Evolutionary conservation across 1,140 invertebrate genomes (phyloP), one percentile per base, ranked within the genome.

Genomic region (Radopholus similis): DNA sequence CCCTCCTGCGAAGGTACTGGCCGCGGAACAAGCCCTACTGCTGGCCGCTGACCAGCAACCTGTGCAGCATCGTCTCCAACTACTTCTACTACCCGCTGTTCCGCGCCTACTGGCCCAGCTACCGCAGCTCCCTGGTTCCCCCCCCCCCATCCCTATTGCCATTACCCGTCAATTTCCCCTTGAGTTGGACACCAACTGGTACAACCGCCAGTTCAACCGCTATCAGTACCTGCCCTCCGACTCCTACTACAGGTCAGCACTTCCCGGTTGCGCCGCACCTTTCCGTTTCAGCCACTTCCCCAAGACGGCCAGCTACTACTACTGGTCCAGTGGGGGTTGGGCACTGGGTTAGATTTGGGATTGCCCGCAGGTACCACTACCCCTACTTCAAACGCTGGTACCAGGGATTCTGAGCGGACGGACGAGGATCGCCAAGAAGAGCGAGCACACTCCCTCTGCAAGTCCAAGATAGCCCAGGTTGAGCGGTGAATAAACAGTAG

Each of bases 131-230:
- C 28, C n/a, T 60, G 58, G 58, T 60, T 15, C 2, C 8, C 11
- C 3, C 23, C 28, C 28, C 26, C 18, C 47, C 28, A n/a, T 42
- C 28, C n/a, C 15, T 13, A 15, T 35, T 59, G 4, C 11, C n/a
- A 11, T 42, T 28, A 42, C 23, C 30, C 35, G 28, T 47, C 13
- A 9, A 26, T 51, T 26, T 49, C 38, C 30, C 21, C 6, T 60
- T 47, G 21, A 60, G 58, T 60, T 60, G 47, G 58, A 60, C 26
- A 60, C 58, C 0, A 60, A 60, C 44, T 60, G 58, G 58, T 60
- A 60, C 32, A 60, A 60, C 23, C 58, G 58, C 40, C 40, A 40
- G 18, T 60, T 60, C 8, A 40, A 60, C n/a, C 58, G 58, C 44
- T 60, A 38, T 15, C 58, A 60, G n/a, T 60, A 40, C 44, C 30